These are phyloP conservation scores for Epinotia brunnichana DNA, from an alignment of 2,888 invertebrate genomes.

Conservation along the genomic window DNA sequence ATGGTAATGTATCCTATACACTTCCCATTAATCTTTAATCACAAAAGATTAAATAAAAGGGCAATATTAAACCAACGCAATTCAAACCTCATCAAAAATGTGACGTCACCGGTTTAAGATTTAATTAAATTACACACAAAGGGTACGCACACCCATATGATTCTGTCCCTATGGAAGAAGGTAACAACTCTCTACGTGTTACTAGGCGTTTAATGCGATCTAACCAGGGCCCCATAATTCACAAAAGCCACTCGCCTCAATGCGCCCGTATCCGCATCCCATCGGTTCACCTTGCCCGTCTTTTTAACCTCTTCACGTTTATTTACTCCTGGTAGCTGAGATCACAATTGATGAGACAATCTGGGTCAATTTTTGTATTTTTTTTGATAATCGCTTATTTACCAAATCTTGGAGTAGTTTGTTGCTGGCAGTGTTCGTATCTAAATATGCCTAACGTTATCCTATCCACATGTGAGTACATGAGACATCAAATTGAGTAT, in stretches of 20 bases:
- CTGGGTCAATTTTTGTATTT: background rate
- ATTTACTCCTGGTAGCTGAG: conserved; percentile 71
- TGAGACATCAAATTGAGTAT: too few relatives aligned
- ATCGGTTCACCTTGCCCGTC: conserved; percentile 53
- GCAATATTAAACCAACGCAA: background rate
- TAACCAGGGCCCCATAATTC: conserved; percentile 23
- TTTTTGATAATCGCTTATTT: background rate
- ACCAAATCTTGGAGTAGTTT: background rate
- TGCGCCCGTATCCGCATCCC: conserved; percentile 57
- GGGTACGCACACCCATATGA: conserved; percentile 28
- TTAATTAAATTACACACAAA: conserved; percentile 39
- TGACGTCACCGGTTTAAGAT: conserved; percentile 26
- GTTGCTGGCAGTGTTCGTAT: too few relatives aligned
- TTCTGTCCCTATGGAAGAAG: background rate
- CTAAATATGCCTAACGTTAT: too few relatives aligned
- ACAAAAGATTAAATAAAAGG: too few relatives aligned
- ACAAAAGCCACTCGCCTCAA: conserved; percentile 49
- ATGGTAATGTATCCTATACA: too few relatives aligned
- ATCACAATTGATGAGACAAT: conserved; percentile 56
- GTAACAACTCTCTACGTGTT: conserved; percentile 5
- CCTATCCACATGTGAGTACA: too few relatives aligned
- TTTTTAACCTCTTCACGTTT: conserved; percentile 64
- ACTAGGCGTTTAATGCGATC: too few relatives aligned
- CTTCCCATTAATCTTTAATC: too few relatives aligned
- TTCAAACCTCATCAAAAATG: conserved; percentile 11